These are phyloP conservation scores for Argopecten irradians DNA, from an alignment of 1,140 invertebrate genomes.

Conservation along the genomic window DNA sequence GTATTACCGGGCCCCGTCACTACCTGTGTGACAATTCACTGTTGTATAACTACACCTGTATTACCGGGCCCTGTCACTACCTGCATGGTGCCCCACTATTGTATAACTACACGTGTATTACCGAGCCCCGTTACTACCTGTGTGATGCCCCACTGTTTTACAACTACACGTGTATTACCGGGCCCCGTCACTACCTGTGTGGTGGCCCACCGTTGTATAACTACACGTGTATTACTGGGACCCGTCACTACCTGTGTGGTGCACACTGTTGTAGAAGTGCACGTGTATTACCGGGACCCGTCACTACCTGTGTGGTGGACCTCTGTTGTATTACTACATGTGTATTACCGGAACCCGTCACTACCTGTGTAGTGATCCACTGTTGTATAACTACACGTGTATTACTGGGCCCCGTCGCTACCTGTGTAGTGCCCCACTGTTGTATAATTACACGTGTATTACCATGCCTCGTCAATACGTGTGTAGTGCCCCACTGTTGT, in stretches of 20 bases:
- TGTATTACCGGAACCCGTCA: not conserved
- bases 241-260: not conserved
- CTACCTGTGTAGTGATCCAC: not conserved
- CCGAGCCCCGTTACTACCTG: not conserved
- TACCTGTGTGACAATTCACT: too few relatives aligned
- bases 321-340: not conserved
- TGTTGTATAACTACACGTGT: not conserved
- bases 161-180: not conserved
- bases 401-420: not conserved
- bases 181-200: not conserved
- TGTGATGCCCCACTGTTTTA: too few relatives aligned
- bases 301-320: too few relatives aligned
- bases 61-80: not conserved
- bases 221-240: not conserved
- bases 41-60: too few relatives aligned
- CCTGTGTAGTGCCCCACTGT: not conserved
- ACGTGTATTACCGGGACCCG: too few relatives aligned
- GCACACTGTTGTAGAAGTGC: not conserved
- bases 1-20: too few relatives aligned
- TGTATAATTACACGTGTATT: not conserved
- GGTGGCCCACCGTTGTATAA: not conserved
- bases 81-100: too few relatives aligned
- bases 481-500: too few relatives aligned
- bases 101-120: not conserved
- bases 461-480: too few relatives aligned